These are phyloP conservation scores for Tenualosa thibaudeaui DNA, from an alignment of 2,797 vertebrate genomes.

Conservation along the genomic window DNA sequence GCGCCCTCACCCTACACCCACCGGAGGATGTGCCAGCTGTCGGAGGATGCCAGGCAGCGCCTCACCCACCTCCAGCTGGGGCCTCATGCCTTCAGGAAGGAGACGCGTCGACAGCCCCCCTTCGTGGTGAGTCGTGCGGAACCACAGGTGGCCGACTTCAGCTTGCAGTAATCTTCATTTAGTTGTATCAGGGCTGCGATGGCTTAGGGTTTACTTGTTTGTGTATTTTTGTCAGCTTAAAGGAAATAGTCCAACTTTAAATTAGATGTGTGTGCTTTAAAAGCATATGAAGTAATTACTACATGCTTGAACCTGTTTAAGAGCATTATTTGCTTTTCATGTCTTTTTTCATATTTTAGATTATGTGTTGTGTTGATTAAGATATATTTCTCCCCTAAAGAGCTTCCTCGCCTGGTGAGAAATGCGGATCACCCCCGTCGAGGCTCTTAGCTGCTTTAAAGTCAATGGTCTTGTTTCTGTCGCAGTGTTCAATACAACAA, in stretches of 20 bases:
- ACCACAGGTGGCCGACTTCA: constrained; percentile 15
- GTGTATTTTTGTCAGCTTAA: background rate
- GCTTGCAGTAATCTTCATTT: background rate
- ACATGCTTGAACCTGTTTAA: background rate
- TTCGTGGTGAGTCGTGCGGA: constrained; percentile 78
- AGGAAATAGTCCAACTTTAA: background rate
- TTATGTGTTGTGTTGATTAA: constrained; percentile 19
- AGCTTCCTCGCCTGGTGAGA: background rate
- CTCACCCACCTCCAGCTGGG: constrained; percentile 90
- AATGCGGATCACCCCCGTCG: background rate
- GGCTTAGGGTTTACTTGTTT: background rate
- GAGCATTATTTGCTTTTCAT: constrained; percentile 21
- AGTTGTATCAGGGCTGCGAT: background rate
- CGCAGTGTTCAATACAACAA: constrained; percentile 62
- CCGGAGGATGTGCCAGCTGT: constrained; percentile 93
- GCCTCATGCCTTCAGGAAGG: constrained; percentile 89
- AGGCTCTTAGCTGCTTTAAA: constrained; percentile 22
- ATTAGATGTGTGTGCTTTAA: background rate
- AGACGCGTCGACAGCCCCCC: constrained; percentile 79
- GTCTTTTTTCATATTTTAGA: constrained; percentile 40
- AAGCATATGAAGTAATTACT: background rate
- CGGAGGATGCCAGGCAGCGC: constrained; percentile 83
- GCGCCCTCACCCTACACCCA: constrained; percentile 93
- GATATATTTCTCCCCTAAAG: constrained; percentile 8
- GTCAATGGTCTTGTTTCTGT: constrained; percentile 48